Conservation (phyloP, 2,888 invertebrate genomes). For the Crioceris asparagi region DNA sequence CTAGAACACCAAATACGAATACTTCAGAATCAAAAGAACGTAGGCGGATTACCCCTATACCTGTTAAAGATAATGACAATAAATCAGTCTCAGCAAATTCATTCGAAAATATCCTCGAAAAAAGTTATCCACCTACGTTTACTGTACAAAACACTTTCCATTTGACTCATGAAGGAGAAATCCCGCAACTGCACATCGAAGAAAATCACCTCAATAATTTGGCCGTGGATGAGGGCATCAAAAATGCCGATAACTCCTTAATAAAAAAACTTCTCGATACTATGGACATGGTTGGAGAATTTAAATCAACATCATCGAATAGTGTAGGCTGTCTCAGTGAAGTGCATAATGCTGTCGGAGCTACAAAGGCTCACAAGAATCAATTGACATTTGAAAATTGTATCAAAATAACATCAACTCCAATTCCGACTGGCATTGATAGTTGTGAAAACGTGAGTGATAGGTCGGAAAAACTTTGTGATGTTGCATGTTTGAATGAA, state of each 20-base stretch:
- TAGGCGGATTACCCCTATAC: slow-evolving; percentile 16
- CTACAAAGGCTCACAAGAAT: too few relatives aligned
- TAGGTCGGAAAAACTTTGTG: too few relatives aligned
- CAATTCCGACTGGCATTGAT: too few relatives aligned
- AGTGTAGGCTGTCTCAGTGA: not conserved
- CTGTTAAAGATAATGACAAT: slow-evolving; percentile 5
- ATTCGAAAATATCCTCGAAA: slow-evolving; percentile 14
- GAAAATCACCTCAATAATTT: slow-evolving; percentile 15
- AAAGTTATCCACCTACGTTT: slow-evolving; percentile 3
- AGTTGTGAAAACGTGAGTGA: too few relatives aligned
- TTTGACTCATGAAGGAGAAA: slow-evolving; percentile 18
- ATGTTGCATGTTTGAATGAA: not conserved
- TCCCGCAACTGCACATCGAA: slow-evolving; percentile 18
- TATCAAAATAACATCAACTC: too few relatives aligned
- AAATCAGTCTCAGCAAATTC: slow-evolving; percentile 11
- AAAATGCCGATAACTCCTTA: slow-evolving; percentile 11
- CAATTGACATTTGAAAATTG: too few relatives aligned
- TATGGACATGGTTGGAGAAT: slow-evolving; percentile 10
- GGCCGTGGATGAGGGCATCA: slow-evolving; percentile 8
- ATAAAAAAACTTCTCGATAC: slow-evolving; percentile 15
- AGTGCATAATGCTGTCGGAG: not conserved
- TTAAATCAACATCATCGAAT: not conserved
- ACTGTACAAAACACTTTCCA: slow-evolving; percentile 8
- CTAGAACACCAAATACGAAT: too few relatives aligned
- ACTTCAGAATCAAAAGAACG: too few relatives aligned